phyloP scores from a whole-genome alignment of 2,888 invertebrate genomes.

The Aromia moschata region DNA sequence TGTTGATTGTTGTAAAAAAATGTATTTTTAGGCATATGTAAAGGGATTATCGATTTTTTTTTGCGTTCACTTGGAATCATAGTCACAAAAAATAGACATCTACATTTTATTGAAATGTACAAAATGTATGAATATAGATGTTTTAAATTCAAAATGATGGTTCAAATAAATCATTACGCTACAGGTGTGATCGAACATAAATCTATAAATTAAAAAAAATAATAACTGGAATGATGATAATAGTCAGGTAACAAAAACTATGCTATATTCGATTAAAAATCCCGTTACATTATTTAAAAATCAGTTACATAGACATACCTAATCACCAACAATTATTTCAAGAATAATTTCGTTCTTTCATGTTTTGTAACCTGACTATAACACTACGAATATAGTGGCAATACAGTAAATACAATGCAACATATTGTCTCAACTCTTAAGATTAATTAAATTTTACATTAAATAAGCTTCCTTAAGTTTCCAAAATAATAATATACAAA shows the following conservation, averaged over 20 bases:
- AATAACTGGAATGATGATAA: slow-evolving; percentile 17
- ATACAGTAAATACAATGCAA: slow-evolving; percentile 8
- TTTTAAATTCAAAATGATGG: slow-evolving; percentile 10
- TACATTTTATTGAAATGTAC: slow-evolving; percentile 42
- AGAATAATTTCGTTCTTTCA: too few species aligned
- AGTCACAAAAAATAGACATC: slow-evolving; percentile 28
- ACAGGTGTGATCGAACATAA: slow-evolving; percentile 4
- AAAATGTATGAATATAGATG: slow-evolving; percentile 39
- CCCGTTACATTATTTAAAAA: too few species aligned
- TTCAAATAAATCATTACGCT: slow-evolving; percentile 1
- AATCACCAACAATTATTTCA: too few species aligned
- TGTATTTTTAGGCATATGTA: too few species aligned
- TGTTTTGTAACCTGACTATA: slow-evolving; percentile 20
- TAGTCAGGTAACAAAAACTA: slow-evolving; percentile 18
- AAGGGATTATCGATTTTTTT: too few species aligned
- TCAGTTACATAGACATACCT: too few species aligned
- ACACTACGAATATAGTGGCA: slow-evolving; percentile 8
- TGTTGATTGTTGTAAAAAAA: too few species aligned
- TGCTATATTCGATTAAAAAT: slow-evolving; percentile 7
- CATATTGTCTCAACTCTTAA: slow-evolving; percentile 5
- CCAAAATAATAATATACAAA: slow-evolving; percentile 35
- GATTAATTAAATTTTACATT: slow-evolving; percentile 21
- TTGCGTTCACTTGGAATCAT: too few species aligned
- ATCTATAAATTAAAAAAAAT: slow-evolving; percentile 12
- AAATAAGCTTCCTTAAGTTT: slow-evolving; percentile 29